These are phyloP conservation scores for Empidonax alnorum DNA, from an alignment of 2,113 vertebrate species.

Conservation along the genomic window DNA sequence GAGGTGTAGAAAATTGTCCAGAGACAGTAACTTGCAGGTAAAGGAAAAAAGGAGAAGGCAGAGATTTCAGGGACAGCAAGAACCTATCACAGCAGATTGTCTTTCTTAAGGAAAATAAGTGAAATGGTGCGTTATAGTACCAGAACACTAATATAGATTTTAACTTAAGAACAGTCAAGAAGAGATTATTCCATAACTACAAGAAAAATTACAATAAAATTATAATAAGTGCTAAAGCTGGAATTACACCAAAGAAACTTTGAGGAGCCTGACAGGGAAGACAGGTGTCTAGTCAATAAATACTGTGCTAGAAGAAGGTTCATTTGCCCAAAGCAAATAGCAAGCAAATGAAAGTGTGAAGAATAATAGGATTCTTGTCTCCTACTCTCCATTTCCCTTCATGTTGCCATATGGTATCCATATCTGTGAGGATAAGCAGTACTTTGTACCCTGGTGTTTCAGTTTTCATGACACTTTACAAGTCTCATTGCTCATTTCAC, in stretches of 20 bases:
- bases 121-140: background rate
- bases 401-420: slow-evolving; percentile 57
- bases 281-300: slow-evolving; percentile 25
- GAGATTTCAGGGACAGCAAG: background rate
- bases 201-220: background rate
- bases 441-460: slow-evolving; percentile 70
- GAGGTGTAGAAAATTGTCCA: background rate
- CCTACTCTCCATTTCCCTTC: background rate
- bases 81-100: background rate
- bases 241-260: background rate
- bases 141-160: background rate
- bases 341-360: slow-evolving; percentile 45
- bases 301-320: background rate
- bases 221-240: background rate
- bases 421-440: slow-evolving; percentile 54
- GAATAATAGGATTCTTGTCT: slow-evolving; percentile 44
- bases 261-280: background rate
- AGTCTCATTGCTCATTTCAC: slow-evolving; percentile 69
- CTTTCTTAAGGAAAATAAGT: background rate
- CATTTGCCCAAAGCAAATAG: slow-evolving; percentile 37
- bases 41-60: background rate
- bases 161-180: background rate
- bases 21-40: background rate
- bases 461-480: slow-evolving; percentile 69
- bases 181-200: background rate